phyloP scores from a whole-genome alignment of 1,140 invertebrate genomes.

The Reticulitermes speratus region DNA sequence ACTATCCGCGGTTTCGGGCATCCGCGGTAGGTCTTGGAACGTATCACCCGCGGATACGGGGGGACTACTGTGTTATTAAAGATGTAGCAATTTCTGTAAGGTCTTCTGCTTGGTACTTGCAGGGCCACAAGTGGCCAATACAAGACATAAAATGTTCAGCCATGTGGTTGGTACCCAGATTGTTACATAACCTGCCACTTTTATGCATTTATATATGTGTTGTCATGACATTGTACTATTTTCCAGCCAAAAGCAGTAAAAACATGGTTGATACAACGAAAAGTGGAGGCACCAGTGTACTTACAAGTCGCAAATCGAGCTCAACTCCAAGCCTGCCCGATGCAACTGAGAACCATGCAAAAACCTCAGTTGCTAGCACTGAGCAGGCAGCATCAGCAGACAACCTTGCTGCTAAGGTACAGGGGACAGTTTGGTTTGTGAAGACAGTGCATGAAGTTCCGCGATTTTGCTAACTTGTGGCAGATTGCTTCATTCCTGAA shows the following conservation, averaged over 20 bases:
- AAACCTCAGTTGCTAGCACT: conserved; percentile 79
- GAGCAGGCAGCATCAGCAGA: conserved; percentile 90
- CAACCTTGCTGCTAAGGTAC: conserved; percentile 80
- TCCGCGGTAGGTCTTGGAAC: no score
- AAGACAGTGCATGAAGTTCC: neutral
- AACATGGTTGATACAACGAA: conserved; percentile 46
- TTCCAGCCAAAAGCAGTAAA: conserved; percentile 27
- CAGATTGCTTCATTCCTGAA: neutral
- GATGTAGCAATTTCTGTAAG: no score
- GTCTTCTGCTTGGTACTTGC: no score
- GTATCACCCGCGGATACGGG: no score
- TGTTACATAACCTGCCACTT: no score
- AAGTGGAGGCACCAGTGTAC: conserved; percentile 51
- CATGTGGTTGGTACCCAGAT: no score
- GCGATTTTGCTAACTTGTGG: neutral
- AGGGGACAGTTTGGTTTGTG: conserved; percentile 27
- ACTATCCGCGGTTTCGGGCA: no score
- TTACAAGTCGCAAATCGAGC: conserved; percentile 87
- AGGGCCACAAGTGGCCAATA: no score
- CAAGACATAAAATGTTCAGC: no score
- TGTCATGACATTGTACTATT: neutral
- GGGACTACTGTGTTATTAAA: no score
- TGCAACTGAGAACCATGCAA: conserved; percentile 64
- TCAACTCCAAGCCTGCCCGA: conserved; percentile 90
- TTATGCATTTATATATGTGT: no score